Conservation (phyloP, 2,797 vertebrate species). For the Coccyzus lansbergi region DNA sequence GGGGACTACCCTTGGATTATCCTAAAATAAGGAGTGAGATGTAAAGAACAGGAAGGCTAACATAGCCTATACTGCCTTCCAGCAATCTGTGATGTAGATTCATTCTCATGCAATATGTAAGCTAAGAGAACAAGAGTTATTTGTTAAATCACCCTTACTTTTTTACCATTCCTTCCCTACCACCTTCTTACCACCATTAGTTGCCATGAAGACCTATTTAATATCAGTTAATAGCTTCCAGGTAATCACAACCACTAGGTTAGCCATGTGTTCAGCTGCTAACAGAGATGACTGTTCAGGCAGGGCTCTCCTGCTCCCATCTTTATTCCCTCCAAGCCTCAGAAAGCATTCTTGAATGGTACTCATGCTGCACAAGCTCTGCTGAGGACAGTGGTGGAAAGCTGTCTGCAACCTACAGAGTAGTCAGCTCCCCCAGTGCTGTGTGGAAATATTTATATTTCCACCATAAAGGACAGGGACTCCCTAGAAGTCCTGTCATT, state of each 20-base stretch:
- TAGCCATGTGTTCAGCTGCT: neutral
- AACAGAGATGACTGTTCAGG: neutral
- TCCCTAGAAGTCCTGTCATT: neutral
- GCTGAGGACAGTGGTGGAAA: neutral
- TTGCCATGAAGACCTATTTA: neutral
- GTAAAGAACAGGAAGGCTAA: neutral
- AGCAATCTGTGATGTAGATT: neutral
- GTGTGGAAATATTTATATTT: accelerated
- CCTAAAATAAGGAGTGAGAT: neutral
- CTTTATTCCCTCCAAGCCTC: neutral
- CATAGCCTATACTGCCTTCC: neutral
- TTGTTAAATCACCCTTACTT: neutral
- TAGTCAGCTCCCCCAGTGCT: accelerated
- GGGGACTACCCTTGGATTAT: neutral
- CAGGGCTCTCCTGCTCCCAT: neutral
- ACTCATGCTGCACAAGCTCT: neutral
- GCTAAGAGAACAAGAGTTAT: neutral
- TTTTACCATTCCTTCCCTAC: neutral
- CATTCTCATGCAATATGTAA: neutral
- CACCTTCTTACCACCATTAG: too few relatives aligned
- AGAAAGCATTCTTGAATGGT: neutral
- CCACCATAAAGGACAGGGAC: neutral
- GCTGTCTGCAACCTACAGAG: neutral
- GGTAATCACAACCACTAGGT: neutral
- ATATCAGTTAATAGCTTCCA: neutral